A percentile compares a stretch with the other conserved stretches of the same genome.
These are phyloP conservation scores for Danio rerio DNA, from an alignment of 2,113 vertebrate genomes.

Conservation along the genomic window DNA sequence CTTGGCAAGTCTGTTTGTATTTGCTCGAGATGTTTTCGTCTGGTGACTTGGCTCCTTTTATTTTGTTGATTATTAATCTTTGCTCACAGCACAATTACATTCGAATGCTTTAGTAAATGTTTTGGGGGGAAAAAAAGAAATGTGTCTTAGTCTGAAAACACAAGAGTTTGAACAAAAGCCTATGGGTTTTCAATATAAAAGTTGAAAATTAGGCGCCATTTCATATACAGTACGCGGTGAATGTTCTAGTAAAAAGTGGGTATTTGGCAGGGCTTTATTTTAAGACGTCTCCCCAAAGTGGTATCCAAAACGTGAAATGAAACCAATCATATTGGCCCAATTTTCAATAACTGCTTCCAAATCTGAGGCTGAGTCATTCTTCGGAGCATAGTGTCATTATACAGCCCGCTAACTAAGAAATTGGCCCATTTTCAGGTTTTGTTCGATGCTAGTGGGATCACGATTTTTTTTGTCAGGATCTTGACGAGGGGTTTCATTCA, in stretches of 20 bases:
- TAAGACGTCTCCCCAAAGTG: conserved; percentile 24
- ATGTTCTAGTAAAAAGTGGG: neutral
- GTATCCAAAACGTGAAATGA: conserved; percentile 16
- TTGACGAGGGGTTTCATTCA: neutral
- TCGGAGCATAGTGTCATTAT: conserved; percentile 34
- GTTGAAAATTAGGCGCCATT: neutral
- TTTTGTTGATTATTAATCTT: conserved; percentile 41
- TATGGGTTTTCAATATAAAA: neutral
- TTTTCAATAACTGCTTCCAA: conserved; percentile 37
- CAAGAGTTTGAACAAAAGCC: neutral
- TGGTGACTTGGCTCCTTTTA: conserved; percentile 29
- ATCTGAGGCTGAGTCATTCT: conserved; percentile 35
- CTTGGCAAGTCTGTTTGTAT: conserved; percentile 56
- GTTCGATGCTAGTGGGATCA: conserved; percentile 17
- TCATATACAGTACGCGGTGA: neutral
- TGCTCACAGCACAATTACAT: conserved; percentile 24
- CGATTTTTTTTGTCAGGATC: conserved; percentile 8
- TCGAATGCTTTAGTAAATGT: conserved; percentile 23
- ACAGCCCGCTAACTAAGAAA: conserved; percentile 22
- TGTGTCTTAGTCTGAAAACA: neutral
- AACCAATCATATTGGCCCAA: conserved; percentile 38
- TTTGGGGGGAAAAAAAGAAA: neutral
- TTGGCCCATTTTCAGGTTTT: conserved; percentile 15
- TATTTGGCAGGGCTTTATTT: conserved; percentile 24
- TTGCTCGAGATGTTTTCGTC: conserved; percentile 35